These are phyloP conservation scores for Pegoplata infirma DNA, from an alignment of 2,888 invertebrate genomes.

Conservation along the genomic window DNA sequence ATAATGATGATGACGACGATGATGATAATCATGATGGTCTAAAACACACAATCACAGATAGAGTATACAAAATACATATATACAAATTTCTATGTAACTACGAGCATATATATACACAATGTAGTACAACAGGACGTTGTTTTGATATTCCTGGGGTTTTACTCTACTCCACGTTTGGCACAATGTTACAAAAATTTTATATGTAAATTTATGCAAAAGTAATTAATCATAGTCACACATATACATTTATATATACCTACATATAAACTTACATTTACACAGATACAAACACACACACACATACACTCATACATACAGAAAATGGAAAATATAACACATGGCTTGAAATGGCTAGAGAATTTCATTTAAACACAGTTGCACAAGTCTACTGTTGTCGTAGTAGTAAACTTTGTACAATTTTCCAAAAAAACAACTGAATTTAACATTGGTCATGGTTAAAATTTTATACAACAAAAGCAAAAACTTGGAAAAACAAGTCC, in stretches of 20 bases:
- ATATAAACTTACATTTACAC: constrained; percentile 4
- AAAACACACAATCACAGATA: constrained; percentile 52
- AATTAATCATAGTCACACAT: constrained; percentile 66
- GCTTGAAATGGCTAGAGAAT: constrained; percentile 33
- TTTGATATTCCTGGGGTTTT: constrained; percentile 53
- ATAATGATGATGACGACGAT: constrained; percentile 35
- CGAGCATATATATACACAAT: too few species aligned
- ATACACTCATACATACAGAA: constrained; percentile 2
- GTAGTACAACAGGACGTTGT: constrained; percentile 56
- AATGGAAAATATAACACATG: constrained; percentile 27
- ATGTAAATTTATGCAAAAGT: constrained; percentile 66
- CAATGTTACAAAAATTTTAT: constrained; percentile 50
- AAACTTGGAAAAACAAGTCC: not conserved
- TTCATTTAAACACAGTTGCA: too few species aligned
- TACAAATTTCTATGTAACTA: constrained; percentile 44
- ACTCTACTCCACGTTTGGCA: constrained; percentile 47
- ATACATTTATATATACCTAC: constrained; percentile 28
- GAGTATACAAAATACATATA: not conserved
- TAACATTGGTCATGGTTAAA: constrained; percentile 34
- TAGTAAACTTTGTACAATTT: not conserved
- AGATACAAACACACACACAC: constrained; percentile 6
- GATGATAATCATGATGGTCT: constrained; percentile 49
- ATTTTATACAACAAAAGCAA: constrained; percentile 7
- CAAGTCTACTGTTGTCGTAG: not conserved
- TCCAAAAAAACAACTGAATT: too few species aligned